Evolutionary conservation across 2,113 vertebrate species (phyloP).

Genomic region (Dicentrarchus labrax): DNA sequence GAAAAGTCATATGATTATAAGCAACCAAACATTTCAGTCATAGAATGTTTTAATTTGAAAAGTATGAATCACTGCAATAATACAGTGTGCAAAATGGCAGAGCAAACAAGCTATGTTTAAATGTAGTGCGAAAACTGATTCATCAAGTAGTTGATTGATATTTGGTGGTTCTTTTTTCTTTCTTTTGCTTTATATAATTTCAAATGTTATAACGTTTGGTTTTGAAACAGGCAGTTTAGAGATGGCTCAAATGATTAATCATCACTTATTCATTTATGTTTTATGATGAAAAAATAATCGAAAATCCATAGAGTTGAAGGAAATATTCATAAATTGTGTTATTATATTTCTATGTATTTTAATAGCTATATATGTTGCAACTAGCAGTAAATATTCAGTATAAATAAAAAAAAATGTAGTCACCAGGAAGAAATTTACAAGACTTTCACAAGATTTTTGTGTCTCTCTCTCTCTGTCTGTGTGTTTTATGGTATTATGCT

Average conservation of each 20-base stretch:
- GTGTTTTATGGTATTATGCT: constrained; percentile 23
- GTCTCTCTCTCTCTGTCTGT: not conserved
- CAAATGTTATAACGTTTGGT: too few species aligned
- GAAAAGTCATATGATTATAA: too few species aligned
- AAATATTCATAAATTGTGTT: too few species aligned
- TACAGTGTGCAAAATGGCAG: not conserved
- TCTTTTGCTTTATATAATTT: too few species aligned
- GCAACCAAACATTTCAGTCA: not conserved
- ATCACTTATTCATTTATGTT: too few species aligned
- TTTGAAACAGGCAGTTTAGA: too few species aligned
- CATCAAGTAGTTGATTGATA: too few species aligned
- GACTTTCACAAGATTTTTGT: constrained; percentile 16
- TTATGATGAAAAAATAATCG: too few species aligned
- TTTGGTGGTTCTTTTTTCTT: too few species aligned
- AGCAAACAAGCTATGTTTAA: too few species aligned
- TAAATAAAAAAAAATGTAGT: not conserved
- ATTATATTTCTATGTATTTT: not conserved
- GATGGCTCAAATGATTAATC: too few species aligned
- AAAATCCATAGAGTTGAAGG: too few species aligned
- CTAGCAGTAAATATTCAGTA: not conserved
- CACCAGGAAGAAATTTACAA: not conserved
- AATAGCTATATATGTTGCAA: not conserved
- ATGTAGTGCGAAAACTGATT: not conserved
- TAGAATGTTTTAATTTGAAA: not conserved
- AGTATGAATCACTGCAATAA: not conserved